These are phyloP conservation scores for Ctenochaetus hawaiiensis DNA, from an alignment of 2,797 vertebrate genomes.

Conservation along the genomic window DNA sequence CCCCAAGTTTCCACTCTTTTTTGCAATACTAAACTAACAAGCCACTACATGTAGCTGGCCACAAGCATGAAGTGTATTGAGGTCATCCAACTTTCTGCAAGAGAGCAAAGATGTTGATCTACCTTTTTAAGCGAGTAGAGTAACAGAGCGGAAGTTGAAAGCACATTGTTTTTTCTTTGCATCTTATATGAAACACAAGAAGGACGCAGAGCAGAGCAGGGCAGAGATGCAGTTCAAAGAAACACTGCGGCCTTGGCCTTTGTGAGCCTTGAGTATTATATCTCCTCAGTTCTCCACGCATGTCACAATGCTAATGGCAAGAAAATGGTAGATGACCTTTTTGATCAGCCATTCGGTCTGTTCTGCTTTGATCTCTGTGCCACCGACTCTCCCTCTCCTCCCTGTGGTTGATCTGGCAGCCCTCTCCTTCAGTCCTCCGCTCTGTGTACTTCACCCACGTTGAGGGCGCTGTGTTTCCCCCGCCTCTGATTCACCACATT, in stretches of 20 bases:
- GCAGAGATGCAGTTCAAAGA: not conserved
- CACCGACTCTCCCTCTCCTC: slow-evolving; percentile 17
- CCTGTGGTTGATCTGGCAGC: slow-evolving; percentile 37
- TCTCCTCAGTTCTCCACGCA: not conserved
- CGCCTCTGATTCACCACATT: slow-evolving; percentile 62
- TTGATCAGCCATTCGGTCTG: slow-evolving; percentile 30
- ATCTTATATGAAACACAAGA: not conserved
- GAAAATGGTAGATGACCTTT: slow-evolving; percentile 30
- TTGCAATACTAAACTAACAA: not conserved
- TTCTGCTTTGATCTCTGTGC: slow-evolving; percentile 47
- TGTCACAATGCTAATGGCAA: slow-evolving; percentile 38
- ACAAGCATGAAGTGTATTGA: not conserved
- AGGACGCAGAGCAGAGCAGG: not conserved
- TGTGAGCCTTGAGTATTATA: not conserved
- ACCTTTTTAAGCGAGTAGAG: not conserved
- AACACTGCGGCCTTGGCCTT: not conserved
- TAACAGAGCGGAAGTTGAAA: not conserved
- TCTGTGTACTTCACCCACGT: slow-evolving; percentile 45
- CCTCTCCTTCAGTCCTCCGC: slow-evolving; percentile 22
- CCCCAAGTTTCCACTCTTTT: too few species aligned
- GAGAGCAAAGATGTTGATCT: not conserved
- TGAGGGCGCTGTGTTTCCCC: slow-evolving; percentile 49
- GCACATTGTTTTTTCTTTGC: not conserved
- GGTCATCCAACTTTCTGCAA: not conserved
- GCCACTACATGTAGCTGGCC: not conserved